Conservation (phyloP, 2,888 invertebrate species). For the Apodemia duryi region DNA sequence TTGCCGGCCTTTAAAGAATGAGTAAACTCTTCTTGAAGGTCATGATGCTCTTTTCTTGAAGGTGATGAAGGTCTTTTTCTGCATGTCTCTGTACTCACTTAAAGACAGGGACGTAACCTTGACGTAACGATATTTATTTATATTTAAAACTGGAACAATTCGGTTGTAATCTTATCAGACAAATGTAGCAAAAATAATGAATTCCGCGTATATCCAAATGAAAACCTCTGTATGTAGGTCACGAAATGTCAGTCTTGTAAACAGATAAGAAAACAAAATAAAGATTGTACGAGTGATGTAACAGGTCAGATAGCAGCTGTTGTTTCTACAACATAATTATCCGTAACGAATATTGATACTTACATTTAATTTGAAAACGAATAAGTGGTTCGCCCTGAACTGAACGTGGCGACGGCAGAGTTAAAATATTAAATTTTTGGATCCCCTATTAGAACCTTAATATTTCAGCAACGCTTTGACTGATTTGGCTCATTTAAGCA, state of each 20-base stretch:
- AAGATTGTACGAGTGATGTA: conserved; percentile 33
- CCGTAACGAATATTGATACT: conserved; percentile 13
- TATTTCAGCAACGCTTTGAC: too few species aligned
- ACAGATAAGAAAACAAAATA: conserved; percentile 26
- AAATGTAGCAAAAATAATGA: neutral
- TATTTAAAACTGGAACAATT: neutral
- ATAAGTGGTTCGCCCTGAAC: neutral
- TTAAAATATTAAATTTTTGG: too few species aligned
- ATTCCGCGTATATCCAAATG: conserved; percentile 5
- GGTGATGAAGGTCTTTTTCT: too few species aligned
- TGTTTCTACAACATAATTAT: conserved; percentile 27
- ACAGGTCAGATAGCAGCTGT: conserved; percentile 28
- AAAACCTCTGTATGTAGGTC: conserved; percentile 16
- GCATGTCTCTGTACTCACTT: too few species aligned
- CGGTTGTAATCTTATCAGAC: neutral
- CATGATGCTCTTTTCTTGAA: too few species aligned
- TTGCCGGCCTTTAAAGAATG: too few species aligned
- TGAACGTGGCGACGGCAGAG: too few species aligned
- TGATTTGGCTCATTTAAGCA: too few species aligned
- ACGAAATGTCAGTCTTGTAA: conserved; percentile 20
- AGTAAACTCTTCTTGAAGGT: too few species aligned
- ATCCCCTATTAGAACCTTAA: too few species aligned
- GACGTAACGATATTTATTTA: too few species aligned
- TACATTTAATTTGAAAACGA: neutral
- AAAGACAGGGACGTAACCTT: too few species aligned